phyloP scores from a whole-genome alignment of 1,140 invertebrate genomes.

The Sogatella furcifera region DNA sequence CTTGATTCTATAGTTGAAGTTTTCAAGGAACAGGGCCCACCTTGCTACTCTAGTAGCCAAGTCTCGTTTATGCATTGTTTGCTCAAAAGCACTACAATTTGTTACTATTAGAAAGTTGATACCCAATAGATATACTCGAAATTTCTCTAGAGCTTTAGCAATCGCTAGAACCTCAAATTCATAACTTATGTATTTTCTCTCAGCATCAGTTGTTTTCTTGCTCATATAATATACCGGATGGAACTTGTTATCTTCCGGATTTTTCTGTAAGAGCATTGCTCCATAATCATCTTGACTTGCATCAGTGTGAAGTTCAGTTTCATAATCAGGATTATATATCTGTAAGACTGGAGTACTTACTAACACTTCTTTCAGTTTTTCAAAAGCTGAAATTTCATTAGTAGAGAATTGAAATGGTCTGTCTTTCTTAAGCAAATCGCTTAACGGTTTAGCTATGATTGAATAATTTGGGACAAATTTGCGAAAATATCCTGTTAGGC shows the following conservation, averaged over 20 bases:
- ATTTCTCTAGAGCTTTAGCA: too few species aligned
- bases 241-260: neutral
- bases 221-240: neutral
- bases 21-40: too few species aligned
- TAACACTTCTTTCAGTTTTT: too few species aligned
- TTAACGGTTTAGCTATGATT: neutral
- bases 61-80: too few species aligned
- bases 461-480: slow-evolving; percentile 20
- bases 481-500: slow-evolving; percentile 29
- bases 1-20: too few species aligned
- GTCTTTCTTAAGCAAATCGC: neutral
- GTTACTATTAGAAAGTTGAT: too few species aligned
- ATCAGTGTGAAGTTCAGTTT: slow-evolving; percentile 28
- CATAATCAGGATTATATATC: slow-evolving; percentile 23
- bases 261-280: neutral
- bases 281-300: slow-evolving; percentile 14
- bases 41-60: too few species aligned
- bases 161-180: too few species aligned
- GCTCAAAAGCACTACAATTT: too few species aligned
- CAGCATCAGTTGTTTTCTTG: neutral
- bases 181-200: too few species aligned
- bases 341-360: neutral
- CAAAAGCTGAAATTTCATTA: too few species aligned
- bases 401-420: neutral
- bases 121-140: too few species aligned